Evolutionary conservation across 2,113 vertebrate species (phyloP).

Genomic region (Lagopus leucura): DNA sequence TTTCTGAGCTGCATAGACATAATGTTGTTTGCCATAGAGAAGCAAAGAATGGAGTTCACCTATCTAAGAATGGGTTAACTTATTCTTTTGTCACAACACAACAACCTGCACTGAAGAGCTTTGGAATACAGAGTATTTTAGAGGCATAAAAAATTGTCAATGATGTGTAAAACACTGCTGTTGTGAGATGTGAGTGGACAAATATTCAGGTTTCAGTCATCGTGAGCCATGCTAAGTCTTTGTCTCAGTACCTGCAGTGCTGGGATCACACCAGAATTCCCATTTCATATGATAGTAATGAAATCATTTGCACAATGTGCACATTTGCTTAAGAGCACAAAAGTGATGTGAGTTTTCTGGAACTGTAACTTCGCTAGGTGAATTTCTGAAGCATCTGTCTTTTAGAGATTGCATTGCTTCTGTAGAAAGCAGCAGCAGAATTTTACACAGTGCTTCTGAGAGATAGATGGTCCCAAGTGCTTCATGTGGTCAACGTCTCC

Average conservation of each 20-base stretch:
- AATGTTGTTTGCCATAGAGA: neutral
- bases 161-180: neutral
- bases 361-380: neutral
- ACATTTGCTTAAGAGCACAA: neutral
- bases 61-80: neutral
- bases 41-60: neutral
- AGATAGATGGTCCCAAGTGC: neutral
- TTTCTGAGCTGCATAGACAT: neutral
- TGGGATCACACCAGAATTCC: neutral
- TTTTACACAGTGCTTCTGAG: neutral
- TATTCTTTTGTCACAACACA: neutral
- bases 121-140: slow-evolving; percentile 6
- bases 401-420: neutral
- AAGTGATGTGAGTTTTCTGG: neutral
- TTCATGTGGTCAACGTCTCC: neutral
- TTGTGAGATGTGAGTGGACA: neutral
- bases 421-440: neutral
- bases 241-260: neutral
- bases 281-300: fast-evolving
- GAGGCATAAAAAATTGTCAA: neutral
- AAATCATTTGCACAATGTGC: neutral
- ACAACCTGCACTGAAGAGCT: neutral
- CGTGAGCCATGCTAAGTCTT: neutral
- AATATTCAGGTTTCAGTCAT: neutral
- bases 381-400: neutral